Evolutionary conservation across 1,140 invertebrate genomes (phyloP), one percentile per base, ranked within the genome.

Genomic region (Drosophila pseudoananassae): DNA sequence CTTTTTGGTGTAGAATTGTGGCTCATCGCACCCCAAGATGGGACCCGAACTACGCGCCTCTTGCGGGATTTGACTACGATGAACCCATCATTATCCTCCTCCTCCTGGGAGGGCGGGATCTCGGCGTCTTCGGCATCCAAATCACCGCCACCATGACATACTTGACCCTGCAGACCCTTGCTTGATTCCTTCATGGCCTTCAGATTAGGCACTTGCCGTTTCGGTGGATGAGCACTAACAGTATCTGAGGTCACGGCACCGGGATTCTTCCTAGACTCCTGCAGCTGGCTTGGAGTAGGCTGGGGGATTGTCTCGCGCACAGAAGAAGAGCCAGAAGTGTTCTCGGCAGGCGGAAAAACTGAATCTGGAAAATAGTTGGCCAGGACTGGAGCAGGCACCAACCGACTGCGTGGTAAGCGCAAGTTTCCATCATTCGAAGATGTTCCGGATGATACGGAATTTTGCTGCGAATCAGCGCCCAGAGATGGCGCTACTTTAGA

Each of bases 341-440:
- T 5, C 3, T 0, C 7, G 9, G 2, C 0, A 5, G 6, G n/a
- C 0, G 4, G 25, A 1, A 10, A 46, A 9, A 63, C 1, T 0
- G 56, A 7, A 8, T 40, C 15, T 0, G 54, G 55, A 1, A 73
- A 8, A 14, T 63, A 71, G 29, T 63, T 61, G 0, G n/a, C 66
- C 51, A 73, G n/a, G 3, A 50, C 51, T 25, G 33, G 52, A 1
- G 46, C 14, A n/a, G 38, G 4, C 8, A 27, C 27, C 6, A 20
- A 3, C 3, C 33, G 25, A 4, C 43, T 20, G 7, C 58, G 8
- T 27, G 33, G 49, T 7, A 20, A 20, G 4, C 46, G 33, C 20
- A 15, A 1, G 15, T 38, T 15, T 15, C 5, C 10, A 1, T 15
- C 6, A 50, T 14, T 7, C 6, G 1, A 5, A 7, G 9, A 20